Evolutionary conservation across 2,113 vertebrate species (phyloP).

Genomic region (Stegostoma tigrinum): DNA sequence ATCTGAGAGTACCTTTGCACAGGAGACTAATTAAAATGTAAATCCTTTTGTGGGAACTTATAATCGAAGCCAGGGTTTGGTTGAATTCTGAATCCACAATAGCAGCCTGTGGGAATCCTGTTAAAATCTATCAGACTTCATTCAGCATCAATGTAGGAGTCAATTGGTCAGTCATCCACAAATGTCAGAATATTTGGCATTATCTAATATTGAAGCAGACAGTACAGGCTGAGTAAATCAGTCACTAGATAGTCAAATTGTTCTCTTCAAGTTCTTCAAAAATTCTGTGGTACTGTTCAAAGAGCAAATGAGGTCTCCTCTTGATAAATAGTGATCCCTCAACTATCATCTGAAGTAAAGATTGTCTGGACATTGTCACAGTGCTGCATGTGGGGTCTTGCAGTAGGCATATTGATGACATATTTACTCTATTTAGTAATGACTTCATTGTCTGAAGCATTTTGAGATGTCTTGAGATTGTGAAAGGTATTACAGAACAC

Average conservation of each 20-base stretch:
- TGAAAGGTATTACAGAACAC: background rate
- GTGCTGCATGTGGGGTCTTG: background rate
- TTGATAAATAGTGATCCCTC: background rate
- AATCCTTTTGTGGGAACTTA: background rate
- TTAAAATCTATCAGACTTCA: background rate
- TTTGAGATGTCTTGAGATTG: too few relatives aligned
- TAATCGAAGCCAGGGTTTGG: background rate
- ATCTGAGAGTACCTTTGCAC: background rate
- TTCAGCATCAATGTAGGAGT: background rate
- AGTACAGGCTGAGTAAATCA: background rate
- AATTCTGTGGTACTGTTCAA: background rate
- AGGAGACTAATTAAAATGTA: background rate
- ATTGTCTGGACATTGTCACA: background rate
- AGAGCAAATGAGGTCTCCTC: too few relatives aligned
- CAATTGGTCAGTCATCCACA: background rate
- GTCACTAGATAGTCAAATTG: background rate
- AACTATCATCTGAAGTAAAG: background rate
- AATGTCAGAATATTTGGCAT: background rate
- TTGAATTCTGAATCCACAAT: background rate
- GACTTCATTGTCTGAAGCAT: background rate
- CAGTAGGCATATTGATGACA: background rate
- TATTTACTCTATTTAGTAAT: background rate
- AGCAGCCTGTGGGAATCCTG: background rate
- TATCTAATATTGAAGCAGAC: background rate
- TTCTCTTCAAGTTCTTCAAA: background rate